Evolutionary conservation across 2,797 vertebrate species (phyloP).

Genomic region (Arrhamphus sclerolepis): DNA sequence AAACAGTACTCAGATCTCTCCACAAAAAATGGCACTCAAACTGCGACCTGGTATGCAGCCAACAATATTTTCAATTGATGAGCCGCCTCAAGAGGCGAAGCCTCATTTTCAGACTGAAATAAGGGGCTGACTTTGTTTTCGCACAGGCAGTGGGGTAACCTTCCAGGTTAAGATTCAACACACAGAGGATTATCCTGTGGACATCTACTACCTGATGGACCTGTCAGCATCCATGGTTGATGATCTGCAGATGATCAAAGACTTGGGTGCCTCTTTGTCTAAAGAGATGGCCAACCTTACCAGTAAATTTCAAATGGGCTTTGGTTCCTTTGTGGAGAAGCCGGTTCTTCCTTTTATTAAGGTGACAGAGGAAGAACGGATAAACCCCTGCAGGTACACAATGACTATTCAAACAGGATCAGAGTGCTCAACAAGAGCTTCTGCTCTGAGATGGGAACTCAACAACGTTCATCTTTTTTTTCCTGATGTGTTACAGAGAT

Average conservation of each 20-base stretch:
- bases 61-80: background rate
- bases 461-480: background rate
- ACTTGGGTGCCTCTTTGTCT: constrained; percentile 90
- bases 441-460: background rate
- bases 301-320: constrained; percentile 96
- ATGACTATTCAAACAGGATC: background rate
- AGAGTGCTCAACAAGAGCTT: background rate
- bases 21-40: constrained; percentile 89
- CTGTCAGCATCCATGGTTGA: constrained; percentile 96
- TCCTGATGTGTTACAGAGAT: constrained; percentile 71
- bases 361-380: constrained; percentile 85
- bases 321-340: constrained; percentile 98
- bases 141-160: constrained; percentile 85
- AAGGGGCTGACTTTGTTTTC: constrained; percentile 18
- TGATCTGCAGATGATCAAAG: constrained; percentile 91
- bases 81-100: background rate
- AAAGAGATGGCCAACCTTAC: constrained; percentile 95
- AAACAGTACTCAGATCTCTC: constrained; percentile 89
- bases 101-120: constrained; percentile 8
- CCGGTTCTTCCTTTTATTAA: constrained; percentile 94
- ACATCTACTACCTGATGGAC: constrained; percentile 99
- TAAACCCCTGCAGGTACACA: constrained; percentile 92
- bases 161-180: constrained; percentile 92
- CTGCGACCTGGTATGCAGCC: constrained; percentile 85
- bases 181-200: constrained; percentile 95